These are phyloP conservation scores for Drosophila robusta DNA, from an alignment of 2,888 invertebrate species.

Conservation along the genomic window DNA sequence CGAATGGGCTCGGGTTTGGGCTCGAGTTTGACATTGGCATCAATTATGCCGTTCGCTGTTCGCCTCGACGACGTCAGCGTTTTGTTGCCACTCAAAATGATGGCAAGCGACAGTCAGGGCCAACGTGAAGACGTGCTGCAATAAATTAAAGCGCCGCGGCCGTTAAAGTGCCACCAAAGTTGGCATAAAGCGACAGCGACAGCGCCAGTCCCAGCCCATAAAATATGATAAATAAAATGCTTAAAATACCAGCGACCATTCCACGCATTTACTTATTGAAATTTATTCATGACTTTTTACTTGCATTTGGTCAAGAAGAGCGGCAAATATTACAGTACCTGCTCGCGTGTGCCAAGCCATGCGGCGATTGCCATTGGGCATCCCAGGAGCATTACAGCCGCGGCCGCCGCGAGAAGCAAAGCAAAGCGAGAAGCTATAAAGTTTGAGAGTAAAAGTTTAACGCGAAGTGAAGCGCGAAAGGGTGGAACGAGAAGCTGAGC, in stretches of 20 bases:
- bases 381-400: constrained; percentile 7
- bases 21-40: constrained; percentile 49
- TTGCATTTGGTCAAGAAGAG: constrained; percentile 35
- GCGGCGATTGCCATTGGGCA: neutral
- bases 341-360: neutral
- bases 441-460: neutral
- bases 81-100: constrained; percentile 58
- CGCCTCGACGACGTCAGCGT: constrained; percentile 44
- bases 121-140: constrained; percentile 47
- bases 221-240: constrained; percentile 52
- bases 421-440: neutral
- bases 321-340: constrained; percentile 7
- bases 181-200: constrained; percentile 39
- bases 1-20: constrained; percentile 2
- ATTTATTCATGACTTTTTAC: constrained; percentile 67
- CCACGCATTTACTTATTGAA: constrained; percentile 47
- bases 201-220: constrained; percentile 17
- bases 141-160: constrained; percentile 66
- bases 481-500: neutral
- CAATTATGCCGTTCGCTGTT: constrained; percentile 57
- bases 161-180: constrained; percentile 47
- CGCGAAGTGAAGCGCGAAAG: neutral
- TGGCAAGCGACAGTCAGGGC: constrained; percentile 50
- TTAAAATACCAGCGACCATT: constrained; percentile 25
- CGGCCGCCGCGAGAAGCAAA: neutral